Conservation (phyloP, 2,888 invertebrate species). For the Cerceris rybyensis region DNA sequence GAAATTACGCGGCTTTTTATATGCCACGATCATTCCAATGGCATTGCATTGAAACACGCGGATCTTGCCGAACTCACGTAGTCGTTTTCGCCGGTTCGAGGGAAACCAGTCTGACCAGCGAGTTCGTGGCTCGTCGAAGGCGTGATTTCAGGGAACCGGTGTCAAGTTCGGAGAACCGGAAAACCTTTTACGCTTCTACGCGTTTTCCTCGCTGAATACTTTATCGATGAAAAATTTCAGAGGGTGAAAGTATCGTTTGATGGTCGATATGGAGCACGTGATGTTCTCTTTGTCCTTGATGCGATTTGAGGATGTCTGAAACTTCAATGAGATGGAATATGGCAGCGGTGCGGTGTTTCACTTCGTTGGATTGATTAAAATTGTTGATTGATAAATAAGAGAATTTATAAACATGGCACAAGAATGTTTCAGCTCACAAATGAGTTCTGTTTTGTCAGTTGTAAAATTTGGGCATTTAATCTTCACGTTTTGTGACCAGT, state of each 20-base stretch:
- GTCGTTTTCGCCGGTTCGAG: constrained; percentile 49
- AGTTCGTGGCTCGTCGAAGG: constrained; percentile 31
- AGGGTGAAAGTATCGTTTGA: neutral
- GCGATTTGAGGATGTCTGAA: too few relatives aligned
- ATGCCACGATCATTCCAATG: neutral
- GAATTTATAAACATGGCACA: too few relatives aligned
- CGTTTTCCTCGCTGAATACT: neutral
- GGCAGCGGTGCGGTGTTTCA: too few relatives aligned
- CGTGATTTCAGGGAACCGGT: constrained; percentile 53
- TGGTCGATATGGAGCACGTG: neutral
- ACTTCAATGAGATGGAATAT: too few relatives aligned
- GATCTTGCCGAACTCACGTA: constrained; percentile 37
- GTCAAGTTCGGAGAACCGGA: constrained; percentile 62
- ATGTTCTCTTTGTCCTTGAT: neutral
- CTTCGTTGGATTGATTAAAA: too few relatives aligned
- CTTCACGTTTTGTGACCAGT: too few relatives aligned
- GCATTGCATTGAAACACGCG: constrained; percentile 25
- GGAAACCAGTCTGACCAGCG: constrained; percentile 63
- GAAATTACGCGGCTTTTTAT: too few relatives aligned
- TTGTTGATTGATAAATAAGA: too few relatives aligned
- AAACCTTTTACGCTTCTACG: constrained; percentile 34
- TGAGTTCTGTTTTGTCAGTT: too few relatives aligned
- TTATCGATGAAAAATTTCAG: neutral
- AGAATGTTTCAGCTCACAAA: too few relatives aligned
- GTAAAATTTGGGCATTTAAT: too few relatives aligned